Conservation (phyloP, 2,888 invertebrate genomes). For the Dolichopus griseipennis region DNA sequence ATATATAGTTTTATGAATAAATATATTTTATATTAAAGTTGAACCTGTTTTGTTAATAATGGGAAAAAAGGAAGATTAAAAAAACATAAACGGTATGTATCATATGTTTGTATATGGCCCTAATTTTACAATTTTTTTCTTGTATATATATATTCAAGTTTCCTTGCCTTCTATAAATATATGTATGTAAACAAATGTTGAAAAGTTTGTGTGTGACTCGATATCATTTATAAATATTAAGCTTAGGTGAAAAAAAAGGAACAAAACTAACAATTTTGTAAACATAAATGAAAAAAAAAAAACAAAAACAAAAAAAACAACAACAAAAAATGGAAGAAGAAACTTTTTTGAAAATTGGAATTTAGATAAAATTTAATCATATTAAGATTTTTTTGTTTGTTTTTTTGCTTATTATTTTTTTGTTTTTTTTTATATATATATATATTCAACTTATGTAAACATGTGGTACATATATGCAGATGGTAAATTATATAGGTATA, state of each 20-base stretch:
- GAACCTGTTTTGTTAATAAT: background rate
- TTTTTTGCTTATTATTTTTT: too few species aligned
- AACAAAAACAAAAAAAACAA: too few species aligned
- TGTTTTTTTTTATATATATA: too few species aligned
- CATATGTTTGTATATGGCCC: background rate
- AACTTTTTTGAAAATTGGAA: background rate
- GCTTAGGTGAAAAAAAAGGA: background rate
- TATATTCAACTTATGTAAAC: too few species aligned
- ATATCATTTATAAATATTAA: too few species aligned
- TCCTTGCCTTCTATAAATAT: too few species aligned
- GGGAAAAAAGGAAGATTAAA: background rate
- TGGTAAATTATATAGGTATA: too few species aligned
- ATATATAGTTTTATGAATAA: background rate
- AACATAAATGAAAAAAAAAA: too few species aligned
- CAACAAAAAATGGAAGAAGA: background rate
- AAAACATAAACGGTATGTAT: constrained; percentile 2
- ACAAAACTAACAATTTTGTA: too few species aligned
- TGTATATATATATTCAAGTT: background rate
- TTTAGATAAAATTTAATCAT: background rate
- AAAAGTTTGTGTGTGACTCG: too few species aligned
- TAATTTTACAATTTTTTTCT: background rate
- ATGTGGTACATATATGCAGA: too few species aligned
- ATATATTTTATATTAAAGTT: background rate
- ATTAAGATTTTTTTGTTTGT: background rate
- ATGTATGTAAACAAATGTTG: too few species aligned